Percentiles rank a stretch among this genome's conserved stretches.
These are phyloP conservation scores for Metellina segmentata DNA, from an alignment of 2,888 invertebrate species.

Conservation along the genomic window DNA sequence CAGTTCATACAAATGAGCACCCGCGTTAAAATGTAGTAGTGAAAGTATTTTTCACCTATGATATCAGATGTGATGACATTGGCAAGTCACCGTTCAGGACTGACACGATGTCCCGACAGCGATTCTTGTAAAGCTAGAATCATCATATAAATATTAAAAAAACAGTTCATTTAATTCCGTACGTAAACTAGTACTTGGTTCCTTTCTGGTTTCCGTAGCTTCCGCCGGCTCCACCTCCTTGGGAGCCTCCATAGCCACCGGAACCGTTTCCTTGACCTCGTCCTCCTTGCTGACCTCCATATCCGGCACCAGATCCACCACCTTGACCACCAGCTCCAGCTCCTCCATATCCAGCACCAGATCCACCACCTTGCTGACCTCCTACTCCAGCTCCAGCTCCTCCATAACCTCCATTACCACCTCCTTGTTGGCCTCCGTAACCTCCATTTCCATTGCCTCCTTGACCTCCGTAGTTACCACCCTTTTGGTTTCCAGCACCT, in stretches of 20 bases:
- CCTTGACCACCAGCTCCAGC: conserved; percentile 19
- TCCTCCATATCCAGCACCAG: conserved; percentile 14
- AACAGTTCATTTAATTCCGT: conserved; percentile 37
- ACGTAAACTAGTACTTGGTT: conserved; percentile 63
- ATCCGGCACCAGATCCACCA: conserved; percentile 30
- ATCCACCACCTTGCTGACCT: conserved; percentile 15
- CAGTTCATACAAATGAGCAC: conserved; percentile 71
- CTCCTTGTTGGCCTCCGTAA: conserved; percentile 20
- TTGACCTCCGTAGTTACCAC: conserved; percentile 1
- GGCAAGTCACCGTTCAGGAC: conserved; percentile 67
- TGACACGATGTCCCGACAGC: conserved; percentile 68
- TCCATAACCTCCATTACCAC: conserved; percentile 12
- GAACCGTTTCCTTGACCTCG: neutral
- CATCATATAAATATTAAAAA: conserved; percentile 31
- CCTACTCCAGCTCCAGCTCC: conserved; percentile 24
- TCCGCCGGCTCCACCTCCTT: conserved; percentile 28
- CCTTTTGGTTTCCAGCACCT: conserved; percentile 46
- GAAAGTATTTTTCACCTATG: conserved; percentile 36
- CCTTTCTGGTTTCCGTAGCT: conserved; percentile 67
- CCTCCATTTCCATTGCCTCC: conserved; percentile 12
- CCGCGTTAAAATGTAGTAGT: conserved; percentile 48
- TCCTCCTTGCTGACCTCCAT: conserved; percentile 36
- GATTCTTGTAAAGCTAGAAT: conserved; percentile 68
- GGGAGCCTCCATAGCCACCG: conserved; percentile 44
- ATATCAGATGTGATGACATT: conserved; percentile 54